Evolutionary conservation across 2,888 invertebrate species (phyloP).

Genomic region (Ptilodon capucinus): DNA sequence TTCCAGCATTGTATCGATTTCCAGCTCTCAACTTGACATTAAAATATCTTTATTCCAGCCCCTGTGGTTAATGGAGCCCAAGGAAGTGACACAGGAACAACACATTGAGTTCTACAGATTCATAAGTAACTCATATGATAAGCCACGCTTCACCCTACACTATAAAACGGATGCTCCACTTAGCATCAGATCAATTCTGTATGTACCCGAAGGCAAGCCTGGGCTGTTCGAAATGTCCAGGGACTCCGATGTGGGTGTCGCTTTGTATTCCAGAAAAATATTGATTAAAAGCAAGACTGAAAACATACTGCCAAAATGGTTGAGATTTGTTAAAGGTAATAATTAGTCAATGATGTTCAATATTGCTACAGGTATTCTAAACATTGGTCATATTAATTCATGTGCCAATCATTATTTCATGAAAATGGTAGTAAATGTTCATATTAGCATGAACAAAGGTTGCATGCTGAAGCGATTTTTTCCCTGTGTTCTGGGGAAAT

Average conservation of each 20-base stretch:
- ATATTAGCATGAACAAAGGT: neutral
- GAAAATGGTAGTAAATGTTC: neutral
- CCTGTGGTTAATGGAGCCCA: constrained; percentile 96
- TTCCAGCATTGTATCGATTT: neutral
- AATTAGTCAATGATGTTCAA: too few relatives aligned
- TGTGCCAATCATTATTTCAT: neutral
- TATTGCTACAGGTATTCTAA: too few relatives aligned
- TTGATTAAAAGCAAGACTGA: constrained; percentile 96
- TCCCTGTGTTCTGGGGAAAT: too few relatives aligned
- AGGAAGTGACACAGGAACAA: constrained; percentile 91
- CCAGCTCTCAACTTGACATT: neutral
- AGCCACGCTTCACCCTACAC: constrained; percentile 94
- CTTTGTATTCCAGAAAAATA: constrained; percentile 95
- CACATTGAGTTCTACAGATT: constrained; percentile 97
- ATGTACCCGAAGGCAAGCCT: constrained; percentile 96
- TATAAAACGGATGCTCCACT: constrained; percentile 97
- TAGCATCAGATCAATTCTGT: constrained; percentile 94
- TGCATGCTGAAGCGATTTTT: too few relatives aligned
- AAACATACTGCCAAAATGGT: constrained; percentile 96
- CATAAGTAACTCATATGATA: constrained; percentile 92
- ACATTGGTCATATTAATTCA: too few relatives aligned
- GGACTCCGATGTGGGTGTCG: constrained; percentile 92
- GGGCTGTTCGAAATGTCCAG: constrained; percentile 95
- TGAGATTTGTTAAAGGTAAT: constrained; percentile 96
- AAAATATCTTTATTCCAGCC: constrained; percentile 81